Base-by-base conservation (phyloP, 1,140 invertebrate species). In the Pentalonia nigronervosa region DNA sequence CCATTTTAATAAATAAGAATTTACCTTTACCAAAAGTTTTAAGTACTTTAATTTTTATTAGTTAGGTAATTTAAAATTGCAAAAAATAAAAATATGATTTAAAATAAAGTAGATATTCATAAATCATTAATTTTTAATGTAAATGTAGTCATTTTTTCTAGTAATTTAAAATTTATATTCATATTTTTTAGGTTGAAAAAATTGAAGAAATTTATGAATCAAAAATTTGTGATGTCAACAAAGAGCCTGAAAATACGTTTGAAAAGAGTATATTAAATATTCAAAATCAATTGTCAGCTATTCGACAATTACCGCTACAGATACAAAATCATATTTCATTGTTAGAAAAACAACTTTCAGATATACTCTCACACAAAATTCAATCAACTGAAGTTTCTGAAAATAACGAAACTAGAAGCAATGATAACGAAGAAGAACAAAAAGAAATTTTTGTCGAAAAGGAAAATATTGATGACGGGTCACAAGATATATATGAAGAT, bases 241-340 rank as follows among this genome's bases (percentile, higher is more conserved):
- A 53, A 41, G 91, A 93, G 14, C 48, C 81, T 30, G 81, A 84
- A 9, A 84, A 93, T 84, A 36, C n/a, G 14, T 86, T 93, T 45
- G 91, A 84, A 93, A 93, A 93, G 36, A 93, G 81, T 67, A 41
- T 93, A 84, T 41, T 53, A 56, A 47, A 86, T 36, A 93, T 93
- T 84, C 91, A 93, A 93, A 84, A 86, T 56, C 91, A 93, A 47
- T 41, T 93, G 17, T 8, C n/a, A 30, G 81, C 76, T 21, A 93
- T 93, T 93, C 81, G 91, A 17, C 47, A 93, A 56, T 34, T 93
- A 41, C 91, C 91, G 30, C 9, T 86, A 41, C 91, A 93, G 23
- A 93, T 93, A 36, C 81, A 93, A 93, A 93, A 93, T 86, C 91
- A 93, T 56, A 93, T 93, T 50, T 23, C 67, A 41, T 45, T 93